phyloP scores from a whole-genome alignment of 2,113 vertebrate genomes.

The Clarias gariepinus region DNA sequence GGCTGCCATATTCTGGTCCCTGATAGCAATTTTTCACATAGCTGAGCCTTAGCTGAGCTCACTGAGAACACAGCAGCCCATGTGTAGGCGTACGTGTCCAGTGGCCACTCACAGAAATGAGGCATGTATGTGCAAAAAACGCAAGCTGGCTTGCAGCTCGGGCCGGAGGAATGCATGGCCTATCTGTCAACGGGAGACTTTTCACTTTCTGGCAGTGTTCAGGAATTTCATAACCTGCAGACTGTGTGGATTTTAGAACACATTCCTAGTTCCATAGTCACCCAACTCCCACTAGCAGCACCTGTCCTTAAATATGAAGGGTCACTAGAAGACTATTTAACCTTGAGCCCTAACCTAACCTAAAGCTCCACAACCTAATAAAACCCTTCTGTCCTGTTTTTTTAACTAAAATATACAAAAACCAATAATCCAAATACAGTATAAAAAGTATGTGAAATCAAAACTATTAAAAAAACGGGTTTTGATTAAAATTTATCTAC shows the following conservation, averaged over 20 bases:
- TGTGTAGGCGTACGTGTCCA: slow-evolving; percentile 67
- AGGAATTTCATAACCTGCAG: slow-evolving; percentile 70
- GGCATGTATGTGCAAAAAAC: slow-evolving; percentile 78
- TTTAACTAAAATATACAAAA: not conserved
- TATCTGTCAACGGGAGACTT: slow-evolving; percentile 71
- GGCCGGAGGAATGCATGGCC: slow-evolving; percentile 75
- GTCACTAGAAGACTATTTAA: slow-evolving; percentile 23
- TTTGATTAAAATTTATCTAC: not conserved
- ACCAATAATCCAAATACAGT: too few species aligned
- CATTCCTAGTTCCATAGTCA: slow-evolving; percentile 55
- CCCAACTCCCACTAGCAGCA: slow-evolving; percentile 5
- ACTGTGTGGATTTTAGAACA: slow-evolving; percentile 44
- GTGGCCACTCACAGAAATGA: slow-evolving; percentile 72
- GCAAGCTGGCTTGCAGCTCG: slow-evolving; percentile 57
- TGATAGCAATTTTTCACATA: slow-evolving; percentile 32
- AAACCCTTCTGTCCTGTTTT: not conserved
- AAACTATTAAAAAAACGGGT: not conserved
- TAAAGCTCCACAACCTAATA: not conserved
- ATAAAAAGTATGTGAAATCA: not conserved
- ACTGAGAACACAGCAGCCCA: slow-evolving; percentile 61
- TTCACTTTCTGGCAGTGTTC: slow-evolving; percentile 70
- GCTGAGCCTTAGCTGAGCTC: slow-evolving; percentile 43
- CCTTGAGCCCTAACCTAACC: not conserved
- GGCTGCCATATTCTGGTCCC: slow-evolving; percentile 28
- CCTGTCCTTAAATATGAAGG: slow-evolving; percentile 21